These are phyloP conservation scores for Muraenolepis orangiensis DNA, from an alignment of 2,797 vertebrate species.

Conservation along the genomic window DNA sequence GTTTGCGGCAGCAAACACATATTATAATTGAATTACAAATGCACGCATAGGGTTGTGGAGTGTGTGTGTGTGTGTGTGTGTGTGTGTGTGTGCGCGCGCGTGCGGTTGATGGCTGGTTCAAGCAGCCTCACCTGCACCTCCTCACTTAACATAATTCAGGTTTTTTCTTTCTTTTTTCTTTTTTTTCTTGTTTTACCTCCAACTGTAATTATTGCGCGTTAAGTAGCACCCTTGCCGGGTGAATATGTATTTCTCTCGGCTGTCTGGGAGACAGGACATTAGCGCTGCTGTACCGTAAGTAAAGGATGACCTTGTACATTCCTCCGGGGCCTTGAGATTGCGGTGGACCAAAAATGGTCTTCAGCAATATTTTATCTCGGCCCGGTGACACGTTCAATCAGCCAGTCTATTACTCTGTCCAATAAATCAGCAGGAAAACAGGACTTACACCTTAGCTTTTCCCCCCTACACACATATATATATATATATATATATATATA, in stretches of 20 bases:
- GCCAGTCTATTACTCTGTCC: slow-evolving; percentile 69
- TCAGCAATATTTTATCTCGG: slow-evolving; percentile 67
- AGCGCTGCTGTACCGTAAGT: slow-evolving; percentile 31
- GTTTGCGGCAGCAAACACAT: not conserved
- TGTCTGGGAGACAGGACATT: slow-evolving; percentile 32
- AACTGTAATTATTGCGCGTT: not conserved
- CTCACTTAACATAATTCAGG: not conserved
- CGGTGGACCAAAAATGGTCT: slow-evolving; percentile 63
- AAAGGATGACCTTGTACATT: slow-evolving; percentile 63
- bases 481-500: slow-evolving; percentile 40
- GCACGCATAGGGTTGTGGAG: not conserved
- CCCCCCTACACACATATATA: not conserved
- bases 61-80: too few species aligned
- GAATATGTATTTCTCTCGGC: slow-evolving; percentile 14
- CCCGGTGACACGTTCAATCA: slow-evolving; percentile 74
- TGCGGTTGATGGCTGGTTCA: too few species aligned
- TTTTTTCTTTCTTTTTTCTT: not conserved
- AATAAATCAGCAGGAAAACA: slow-evolving; percentile 70
- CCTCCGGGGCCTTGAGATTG: slow-evolving; percentile 64
- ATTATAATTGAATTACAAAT: not conserved
- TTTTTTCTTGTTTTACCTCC: not conserved
- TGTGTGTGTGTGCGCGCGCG: too few species aligned
- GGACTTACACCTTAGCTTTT: slow-evolving; percentile 44
- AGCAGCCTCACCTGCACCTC: too few species aligned
- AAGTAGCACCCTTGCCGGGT: not conserved